phyloP scores from a whole-genome alignment of 2,113 vertebrate genomes.

The Amphiprion percula region DNA sequence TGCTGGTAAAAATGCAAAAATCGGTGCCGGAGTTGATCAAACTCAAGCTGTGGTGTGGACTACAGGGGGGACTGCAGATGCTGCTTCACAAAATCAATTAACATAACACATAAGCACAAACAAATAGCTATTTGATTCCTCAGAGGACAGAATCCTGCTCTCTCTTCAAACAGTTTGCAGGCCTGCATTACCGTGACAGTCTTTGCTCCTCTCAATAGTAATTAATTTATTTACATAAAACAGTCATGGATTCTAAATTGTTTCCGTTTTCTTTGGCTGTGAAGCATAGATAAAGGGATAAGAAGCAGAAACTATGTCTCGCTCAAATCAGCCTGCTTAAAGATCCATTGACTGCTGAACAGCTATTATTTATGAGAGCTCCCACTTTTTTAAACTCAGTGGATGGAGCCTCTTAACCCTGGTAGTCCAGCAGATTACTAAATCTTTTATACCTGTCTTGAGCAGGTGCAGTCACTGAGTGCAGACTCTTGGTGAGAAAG shows the following conservation, averaged over 20 bases:
- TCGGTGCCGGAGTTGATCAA: slow-evolving; percentile 30
- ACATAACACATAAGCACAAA: slow-evolving; percentile 31
- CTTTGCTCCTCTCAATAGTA: slow-evolving; percentile 43
- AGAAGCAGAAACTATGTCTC: slow-evolving; percentile 18
- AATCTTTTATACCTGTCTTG: slow-evolving; percentile 56
- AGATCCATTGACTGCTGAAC: slow-evolving; percentile 50
- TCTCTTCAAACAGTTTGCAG: slow-evolving; percentile 41
- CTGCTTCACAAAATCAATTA: slow-evolving; percentile 49
- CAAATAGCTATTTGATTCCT: slow-evolving; percentile 42
- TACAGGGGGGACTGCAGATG: neutral
- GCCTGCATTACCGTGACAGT: slow-evolving; percentile 11
- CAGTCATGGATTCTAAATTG: slow-evolving; percentile 28
- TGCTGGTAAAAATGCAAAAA: slow-evolving; percentile 23
- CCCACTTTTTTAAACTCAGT: slow-evolving; percentile 37
- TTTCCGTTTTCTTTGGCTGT: slow-evolving; percentile 8
- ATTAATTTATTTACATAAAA: slow-evolving; percentile 61
- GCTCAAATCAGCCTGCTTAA: slow-evolving; percentile 39
- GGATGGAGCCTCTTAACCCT: slow-evolving; percentile 46
- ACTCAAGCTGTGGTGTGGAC: slow-evolving; percentile 9
- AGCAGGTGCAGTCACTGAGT: slow-evolving; percentile 16
- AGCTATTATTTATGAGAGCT: slow-evolving; percentile 64
- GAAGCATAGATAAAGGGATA: slow-evolving; percentile 26
- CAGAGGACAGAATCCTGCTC: slow-evolving; percentile 13
- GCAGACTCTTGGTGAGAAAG: neutral
- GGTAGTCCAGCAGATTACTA: slow-evolving; percentile 38